Percentiles rank a stretch among this genome's conserved stretches.
phyloP scores from a whole-genome alignment of 2,797 vertebrate species.

The Peromyscus nudipes region DNA sequence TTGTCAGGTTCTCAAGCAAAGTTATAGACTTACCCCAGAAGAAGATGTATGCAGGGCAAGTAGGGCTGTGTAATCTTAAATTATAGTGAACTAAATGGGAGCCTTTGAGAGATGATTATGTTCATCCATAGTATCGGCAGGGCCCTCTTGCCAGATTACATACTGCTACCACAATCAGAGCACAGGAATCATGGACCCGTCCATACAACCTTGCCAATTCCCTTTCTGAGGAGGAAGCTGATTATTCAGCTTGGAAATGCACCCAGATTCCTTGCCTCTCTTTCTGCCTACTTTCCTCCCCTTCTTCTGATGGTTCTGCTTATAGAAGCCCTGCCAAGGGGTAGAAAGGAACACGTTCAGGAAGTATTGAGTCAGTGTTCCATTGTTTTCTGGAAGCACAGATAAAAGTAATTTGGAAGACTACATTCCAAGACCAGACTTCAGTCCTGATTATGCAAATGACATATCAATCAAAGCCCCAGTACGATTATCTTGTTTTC shows the following conservation, averaged over 20 bases:
- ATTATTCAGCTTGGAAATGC: conserved; percentile 86
- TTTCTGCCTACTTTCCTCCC: conserved; percentile 79
- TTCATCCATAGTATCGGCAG: conserved; percentile 84
- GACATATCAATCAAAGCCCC: conserved; percentile 71
- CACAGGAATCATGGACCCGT: conserved; percentile 81
- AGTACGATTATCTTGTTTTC: conserved; percentile 75
- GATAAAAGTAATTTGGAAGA: conserved; percentile 82
- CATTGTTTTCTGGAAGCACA: conserved; percentile 78
- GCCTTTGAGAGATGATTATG: conserved; percentile 83
- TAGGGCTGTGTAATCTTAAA: conserved; percentile 86
- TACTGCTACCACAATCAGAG: conserved; percentile 77
- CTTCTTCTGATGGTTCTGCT: conserved; percentile 79
- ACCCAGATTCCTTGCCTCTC: conserved; percentile 83
- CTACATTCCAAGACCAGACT: conserved; percentile 71
- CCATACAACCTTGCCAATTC: conserved; percentile 84
- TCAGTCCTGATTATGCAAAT: conserved; percentile 80
- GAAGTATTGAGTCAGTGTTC: conserved; percentile 77
- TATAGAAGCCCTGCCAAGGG: conserved; percentile 82
- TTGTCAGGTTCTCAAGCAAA: conserved; percentile 78
- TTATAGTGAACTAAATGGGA: conserved; percentile 83
- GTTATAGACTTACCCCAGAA: conserved; percentile 79
- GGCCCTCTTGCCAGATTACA: conserved; percentile 80
- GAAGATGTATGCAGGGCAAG: conserved; percentile 83
- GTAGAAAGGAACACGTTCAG: conserved; percentile 75
- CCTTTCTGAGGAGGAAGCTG: conserved; percentile 81